Evolutionary conservation across 2,113 vertebrate genomes (phyloP).

Genomic region (Oreochromis aureus): DNA sequence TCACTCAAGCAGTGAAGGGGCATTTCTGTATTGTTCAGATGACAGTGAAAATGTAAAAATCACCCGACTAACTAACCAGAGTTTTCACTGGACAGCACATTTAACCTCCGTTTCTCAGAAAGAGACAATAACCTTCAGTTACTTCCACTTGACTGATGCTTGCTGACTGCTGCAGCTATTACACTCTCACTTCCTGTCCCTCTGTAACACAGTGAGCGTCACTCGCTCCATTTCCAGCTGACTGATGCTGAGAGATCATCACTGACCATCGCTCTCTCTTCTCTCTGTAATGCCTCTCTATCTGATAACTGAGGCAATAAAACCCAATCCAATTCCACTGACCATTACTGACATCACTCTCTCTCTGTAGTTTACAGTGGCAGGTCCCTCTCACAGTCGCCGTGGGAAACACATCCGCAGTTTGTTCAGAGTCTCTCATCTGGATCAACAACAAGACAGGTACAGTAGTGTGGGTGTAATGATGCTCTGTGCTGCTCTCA

Average conservation of each 20-base stretch:
- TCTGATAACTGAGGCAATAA: constrained; percentile 31
- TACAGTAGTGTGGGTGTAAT: constrained; percentile 35
- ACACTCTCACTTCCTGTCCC: not conserved
- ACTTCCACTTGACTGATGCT: constrained; percentile 9
- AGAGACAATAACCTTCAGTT: constrained; percentile 3
- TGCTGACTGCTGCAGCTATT: not conserved
- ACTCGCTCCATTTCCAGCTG: constrained; percentile 8
- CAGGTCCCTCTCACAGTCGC: constrained; percentile 92
- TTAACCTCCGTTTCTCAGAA: not conserved
- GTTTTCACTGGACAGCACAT: not conserved
- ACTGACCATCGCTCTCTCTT: constrained; percentile 10
- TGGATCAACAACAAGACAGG: constrained; percentile 98
- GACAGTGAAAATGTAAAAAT: not conserved
- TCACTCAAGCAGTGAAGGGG: not conserved
- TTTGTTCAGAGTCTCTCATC: constrained; percentile 86
- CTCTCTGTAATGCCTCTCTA: not conserved
- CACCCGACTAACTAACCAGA: not conserved
- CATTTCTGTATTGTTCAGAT: not conserved
- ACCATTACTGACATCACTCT: constrained; percentile 14
- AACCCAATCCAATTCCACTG: not conserved
- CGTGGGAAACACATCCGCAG: constrained; percentile 85
- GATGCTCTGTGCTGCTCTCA: not conserved
- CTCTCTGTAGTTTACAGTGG: constrained; percentile 85
- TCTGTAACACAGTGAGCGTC: not conserved
- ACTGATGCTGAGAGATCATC: not conserved